Conservation (phyloP, 2,113 vertebrate species). For the Bungarus multicinctus region DNA sequence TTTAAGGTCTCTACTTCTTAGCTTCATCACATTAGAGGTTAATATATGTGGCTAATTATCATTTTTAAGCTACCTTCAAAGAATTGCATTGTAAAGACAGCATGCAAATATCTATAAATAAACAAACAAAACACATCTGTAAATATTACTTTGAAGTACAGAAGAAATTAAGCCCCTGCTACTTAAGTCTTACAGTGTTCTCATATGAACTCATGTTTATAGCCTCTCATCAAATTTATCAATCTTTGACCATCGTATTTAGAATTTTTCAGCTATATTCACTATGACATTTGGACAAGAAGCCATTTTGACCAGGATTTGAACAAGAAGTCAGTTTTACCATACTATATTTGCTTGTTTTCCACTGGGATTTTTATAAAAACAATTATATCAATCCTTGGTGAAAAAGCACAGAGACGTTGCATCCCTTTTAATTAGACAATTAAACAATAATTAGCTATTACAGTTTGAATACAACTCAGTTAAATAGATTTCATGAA, state of each 20-base stretch:
- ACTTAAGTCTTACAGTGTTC: not conserved
- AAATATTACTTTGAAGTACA: not conserved
- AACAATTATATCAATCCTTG: constrained; percentile 1
- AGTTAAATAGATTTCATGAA: constrained; percentile 31
- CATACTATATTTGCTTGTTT: not conserved
- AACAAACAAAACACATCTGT: not conserved
- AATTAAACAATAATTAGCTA: constrained; percentile 17
- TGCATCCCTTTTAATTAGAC: constrained; percentile 28
- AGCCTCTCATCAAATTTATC: not conserved
- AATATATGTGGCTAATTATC: not conserved
- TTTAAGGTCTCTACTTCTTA: not conserved
- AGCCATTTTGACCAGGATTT: not conserved
- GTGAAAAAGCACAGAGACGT: constrained; percentile 33
- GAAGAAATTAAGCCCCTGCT: not conserved
- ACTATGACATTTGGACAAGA: not conserved
- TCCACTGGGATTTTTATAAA: not conserved
- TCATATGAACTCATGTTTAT: not conserved
- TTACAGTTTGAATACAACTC: constrained; percentile 20
- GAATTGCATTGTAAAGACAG: not conserved
- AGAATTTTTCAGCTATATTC: not conserved
- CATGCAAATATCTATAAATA: not conserved
- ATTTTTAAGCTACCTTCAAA: not conserved
- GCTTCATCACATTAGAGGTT: not conserved
- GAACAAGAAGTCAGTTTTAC: not conserved
- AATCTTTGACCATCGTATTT: not conserved